phyloP scores from a whole-genome alignment of 2,888 invertebrate genomes.

The Alsophila aescularia region DNA sequence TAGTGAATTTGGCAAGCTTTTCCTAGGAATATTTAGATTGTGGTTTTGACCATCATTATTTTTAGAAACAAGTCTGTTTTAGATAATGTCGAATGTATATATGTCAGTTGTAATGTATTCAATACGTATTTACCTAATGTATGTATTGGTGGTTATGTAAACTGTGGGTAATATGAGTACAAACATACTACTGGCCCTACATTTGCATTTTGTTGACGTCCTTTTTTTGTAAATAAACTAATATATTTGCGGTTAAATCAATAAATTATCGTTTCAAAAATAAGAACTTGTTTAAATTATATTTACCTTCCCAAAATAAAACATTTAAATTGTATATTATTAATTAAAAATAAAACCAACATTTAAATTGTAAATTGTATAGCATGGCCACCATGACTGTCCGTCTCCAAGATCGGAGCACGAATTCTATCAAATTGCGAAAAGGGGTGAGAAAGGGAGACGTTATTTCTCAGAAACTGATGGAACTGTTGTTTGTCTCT shows the following conservation, averaged over 20 bases:
- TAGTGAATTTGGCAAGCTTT: constrained; percentile 65
- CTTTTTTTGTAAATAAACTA: constrained; percentile 81
- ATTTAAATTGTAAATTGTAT: too few species aligned
- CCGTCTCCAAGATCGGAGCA: too few species aligned
- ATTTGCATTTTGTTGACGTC: constrained; percentile 81
- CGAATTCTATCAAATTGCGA: too few species aligned
- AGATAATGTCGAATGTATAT: constrained; percentile 39
- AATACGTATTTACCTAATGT: constrained; percentile 22
- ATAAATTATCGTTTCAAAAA: constrained; percentile 83
- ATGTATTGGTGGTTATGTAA: constrained; percentile 3
- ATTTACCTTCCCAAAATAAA: not conserved
- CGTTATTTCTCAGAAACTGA: too few species aligned
- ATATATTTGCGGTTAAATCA: constrained; percentile 83
- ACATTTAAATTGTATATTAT: too few species aligned
- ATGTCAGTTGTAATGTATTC: constrained; percentile 34
- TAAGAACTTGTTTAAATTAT: constrained; percentile 30
- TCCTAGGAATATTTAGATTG: constrained; percentile 55
- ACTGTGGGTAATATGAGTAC: constrained; percentile 27
- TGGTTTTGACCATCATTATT: constrained; percentile 42
- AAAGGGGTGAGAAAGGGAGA: too few species aligned
- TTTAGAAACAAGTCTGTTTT: constrained; percentile 41
- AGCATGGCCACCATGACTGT: too few species aligned
- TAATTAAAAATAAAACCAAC: too few species aligned
- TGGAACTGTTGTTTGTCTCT: too few species aligned
- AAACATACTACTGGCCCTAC: constrained; percentile 60